Evolutionary conservation across 1,140 invertebrate genomes (phyloP).

Genomic region (Potamilus streckersoni): DNA sequence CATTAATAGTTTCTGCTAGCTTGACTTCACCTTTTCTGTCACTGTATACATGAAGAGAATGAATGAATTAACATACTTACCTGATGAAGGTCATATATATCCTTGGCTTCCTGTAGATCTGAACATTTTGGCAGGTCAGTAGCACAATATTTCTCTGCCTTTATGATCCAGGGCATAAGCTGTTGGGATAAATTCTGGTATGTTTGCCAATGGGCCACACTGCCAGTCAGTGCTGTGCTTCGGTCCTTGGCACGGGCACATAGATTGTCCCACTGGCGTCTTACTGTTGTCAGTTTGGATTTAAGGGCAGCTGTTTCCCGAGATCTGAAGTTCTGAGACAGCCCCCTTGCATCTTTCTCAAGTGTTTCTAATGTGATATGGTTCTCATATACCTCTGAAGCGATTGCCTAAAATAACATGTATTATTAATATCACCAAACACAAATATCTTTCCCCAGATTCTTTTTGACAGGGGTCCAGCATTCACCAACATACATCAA

Average conservation of each 20-base stretch:
- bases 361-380: slow-evolving; percentile 78
- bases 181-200: slow-evolving; percentile 83
- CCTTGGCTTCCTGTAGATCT: slow-evolving; percentile 82
- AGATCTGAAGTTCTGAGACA: slow-evolving; percentile 71
- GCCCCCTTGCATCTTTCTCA: slow-evolving; percentile 80
- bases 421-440: too few relatives aligned
- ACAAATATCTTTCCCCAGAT: too few relatives aligned
- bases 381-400: slow-evolving; percentile 73
- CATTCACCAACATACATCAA: too few relatives aligned
- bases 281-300: slow-evolving; percentile 56
- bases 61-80: slow-evolving; percentile 34
- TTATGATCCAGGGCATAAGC: slow-evolving; percentile 89
- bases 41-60: too few relatives aligned
- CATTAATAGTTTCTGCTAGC: too few relatives aligned
- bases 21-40: too few relatives aligned
- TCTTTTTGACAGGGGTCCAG: too few relatives aligned
- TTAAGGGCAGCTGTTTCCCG: slow-evolving; percentile 62
- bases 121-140: slow-evolving; percentile 74
- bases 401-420: slow-evolving; percentile 50
- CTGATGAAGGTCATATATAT: slow-evolving; percentile 74
- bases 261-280: slow-evolving; percentile 63
- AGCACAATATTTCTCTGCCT: slow-evolving; percentile 83
- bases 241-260: slow-evolving; percentile 73
- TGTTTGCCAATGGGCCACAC: slow-evolving; percentile 85
- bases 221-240: slow-evolving; percentile 78